Evolutionary conservation across 2,797 vertebrate species (phyloP), one percentile per base, ranked within the genome.

Genomic region (Lepidocolaptes lacrymiger): DNA sequence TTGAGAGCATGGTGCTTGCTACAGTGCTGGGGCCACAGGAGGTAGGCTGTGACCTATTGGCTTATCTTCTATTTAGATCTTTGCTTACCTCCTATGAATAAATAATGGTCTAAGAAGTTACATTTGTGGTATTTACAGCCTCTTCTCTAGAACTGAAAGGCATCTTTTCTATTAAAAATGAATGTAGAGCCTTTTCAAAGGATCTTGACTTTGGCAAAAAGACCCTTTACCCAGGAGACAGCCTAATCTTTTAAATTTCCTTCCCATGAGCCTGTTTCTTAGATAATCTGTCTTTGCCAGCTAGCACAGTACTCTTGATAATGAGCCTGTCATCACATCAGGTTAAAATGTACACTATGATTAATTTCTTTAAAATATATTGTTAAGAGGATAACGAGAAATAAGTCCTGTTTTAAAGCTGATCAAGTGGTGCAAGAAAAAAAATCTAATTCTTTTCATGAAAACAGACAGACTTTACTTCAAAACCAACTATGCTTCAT

Each of bases 381-480:
- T 97, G 61, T 95, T 97, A 91, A 64, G 87, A 93, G 89, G 76
- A 96, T 97, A 97, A 98, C 96, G 95, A 95, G 89, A 95, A 79
- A 75, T 58, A 51, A 93, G 85, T 59, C 78, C 41, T 72, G 69
- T 95, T 97, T 96, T 96, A 94, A 84, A 97, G 68, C 69, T 93
- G 91, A 94, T 88, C 91, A 85, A 39, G 59, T 3, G 0, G 32
- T 80, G 49, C 69, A 91, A 95, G 90, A 91, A 44, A 87, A 87
- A 95, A 90, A 96, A 95, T 96, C 82, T 93, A 96, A 97, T 96
- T 97, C 87, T 97, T 97, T 97, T 97, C 76, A 93, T 89, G 91
- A 97, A 96, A 98, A 93, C 49, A 1, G 17, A 89, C 89, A 96
- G 95, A 95, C 75, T 97, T 96, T 81, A 85, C 91, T 98, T 98